Percentiles rank a stretch among this genome's conserved stretches.
Conservation (phyloP, 2,797 vertebrate species). For the Poecilia picta region DNA sequence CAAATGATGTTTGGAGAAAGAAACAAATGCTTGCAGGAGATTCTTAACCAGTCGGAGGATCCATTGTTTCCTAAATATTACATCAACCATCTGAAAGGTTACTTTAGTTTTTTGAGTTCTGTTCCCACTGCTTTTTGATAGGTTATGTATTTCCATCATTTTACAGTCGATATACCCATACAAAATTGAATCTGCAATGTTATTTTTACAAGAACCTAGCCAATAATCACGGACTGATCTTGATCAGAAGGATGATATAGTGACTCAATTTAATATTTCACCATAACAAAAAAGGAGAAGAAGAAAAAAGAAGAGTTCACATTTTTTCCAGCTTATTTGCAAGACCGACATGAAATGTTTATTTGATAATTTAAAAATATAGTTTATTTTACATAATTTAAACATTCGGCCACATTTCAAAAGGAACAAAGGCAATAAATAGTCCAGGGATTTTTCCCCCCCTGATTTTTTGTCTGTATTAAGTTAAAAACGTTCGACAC, state of each 20-base stretch:
- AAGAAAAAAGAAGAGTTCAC: background rate
- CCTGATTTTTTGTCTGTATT: background rate
- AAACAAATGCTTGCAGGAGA: background rate
- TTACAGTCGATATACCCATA: background rate
- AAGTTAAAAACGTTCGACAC: conserved; percentile 18
- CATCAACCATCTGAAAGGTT: background rate
- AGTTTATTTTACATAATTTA: background rate
- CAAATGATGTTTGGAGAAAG: background rate
- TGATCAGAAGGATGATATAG: background rate
- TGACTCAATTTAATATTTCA: background rate
- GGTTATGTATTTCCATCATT: background rate
- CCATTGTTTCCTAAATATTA: background rate
- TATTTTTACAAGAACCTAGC: background rate
- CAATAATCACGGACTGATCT: background rate
- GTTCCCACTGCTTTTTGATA: too few relatives aligned
- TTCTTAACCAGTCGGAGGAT: background rate
- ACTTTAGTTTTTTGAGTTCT: background rate
- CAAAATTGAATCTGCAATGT: background rate
- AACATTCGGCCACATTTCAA: background rate
- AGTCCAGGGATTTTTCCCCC: background rate
- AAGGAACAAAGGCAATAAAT: background rate
- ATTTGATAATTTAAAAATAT: background rate
- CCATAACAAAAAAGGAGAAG: background rate
- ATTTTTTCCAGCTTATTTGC: background rate
- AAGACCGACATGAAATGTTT: background rate